A percentile compares a stretch with the other conserved stretches of the same genome.
phyloP scores from a whole-genome alignment of 2,888 invertebrate species.

The Mesorhabditis belari region DNA sequence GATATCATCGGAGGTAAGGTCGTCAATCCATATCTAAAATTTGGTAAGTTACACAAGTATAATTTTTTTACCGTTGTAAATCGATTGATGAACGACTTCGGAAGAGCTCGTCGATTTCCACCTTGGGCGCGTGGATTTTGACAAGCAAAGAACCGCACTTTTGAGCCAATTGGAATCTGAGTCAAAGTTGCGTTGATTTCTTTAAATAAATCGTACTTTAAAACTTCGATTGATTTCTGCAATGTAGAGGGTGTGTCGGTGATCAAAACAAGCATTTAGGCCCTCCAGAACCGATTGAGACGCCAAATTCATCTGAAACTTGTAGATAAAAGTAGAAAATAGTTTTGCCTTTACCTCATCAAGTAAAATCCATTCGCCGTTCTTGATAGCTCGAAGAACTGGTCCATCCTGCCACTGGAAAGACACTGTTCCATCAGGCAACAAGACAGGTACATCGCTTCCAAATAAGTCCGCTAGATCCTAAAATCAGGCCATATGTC shows the following conservation, averaged over 20 bases:
- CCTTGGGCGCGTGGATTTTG: constrained; percentile 95
- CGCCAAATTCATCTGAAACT: constrained; percentile 76
- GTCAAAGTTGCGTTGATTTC: neutral
- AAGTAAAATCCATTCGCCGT: constrained; percentile 87
- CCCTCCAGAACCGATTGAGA: constrained; percentile 97
- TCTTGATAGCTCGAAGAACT: constrained; percentile 80
- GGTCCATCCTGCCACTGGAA: constrained; percentile 97
- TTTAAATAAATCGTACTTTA: constrained; percentile 48
- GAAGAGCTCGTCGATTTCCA: constrained; percentile 87
- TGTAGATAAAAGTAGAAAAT: neutral
- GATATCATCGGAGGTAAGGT: constrained; percentile 5
- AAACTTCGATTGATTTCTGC: constrained; percentile 74
- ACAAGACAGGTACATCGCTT: constrained; percentile 88
- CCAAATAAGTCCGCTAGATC: constrained; percentile 96
- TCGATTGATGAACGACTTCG: constrained; percentile 90
- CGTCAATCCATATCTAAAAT: constrained; percentile 1
- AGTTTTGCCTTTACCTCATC: constrained; percentile 67
- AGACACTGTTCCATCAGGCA: constrained; percentile 67
- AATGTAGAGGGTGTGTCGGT: constrained; percentile 87
- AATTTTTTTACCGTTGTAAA: constrained; percentile 74
- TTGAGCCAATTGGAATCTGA: constrained; percentile 46
- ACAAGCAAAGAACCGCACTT: constrained; percentile 86
- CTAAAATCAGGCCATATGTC: constrained; percentile 54
- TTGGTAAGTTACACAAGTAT: constrained; percentile 4
- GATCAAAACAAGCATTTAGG: constrained; percentile 94